A percentile compares a stretch with the other conserved stretches of the same genome.
Conservation (phyloP, 1,140 invertebrate genomes). For the Lasioglossum baleicum region DNA sequence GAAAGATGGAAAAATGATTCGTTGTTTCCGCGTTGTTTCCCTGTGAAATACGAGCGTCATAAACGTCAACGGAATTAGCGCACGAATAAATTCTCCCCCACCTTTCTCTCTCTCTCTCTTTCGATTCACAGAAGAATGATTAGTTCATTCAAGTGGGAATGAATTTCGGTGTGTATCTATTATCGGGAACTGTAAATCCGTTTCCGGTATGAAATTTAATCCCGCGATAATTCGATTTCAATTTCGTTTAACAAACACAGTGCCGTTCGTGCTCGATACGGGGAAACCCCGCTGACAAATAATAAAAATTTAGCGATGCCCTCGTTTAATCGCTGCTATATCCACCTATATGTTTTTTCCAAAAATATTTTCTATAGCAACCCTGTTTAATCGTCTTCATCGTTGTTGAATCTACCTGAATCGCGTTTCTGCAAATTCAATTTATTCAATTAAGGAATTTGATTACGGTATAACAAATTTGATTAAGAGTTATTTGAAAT, state of each 20-base stretch:
- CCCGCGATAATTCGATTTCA: constrained; percentile 6
- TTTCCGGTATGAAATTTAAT: constrained; percentile 1
- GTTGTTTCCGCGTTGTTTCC: neutral
- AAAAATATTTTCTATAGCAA: no score
- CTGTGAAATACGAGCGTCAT: constrained; percentile 7
- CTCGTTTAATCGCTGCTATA: no score
- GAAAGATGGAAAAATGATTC: neutral
- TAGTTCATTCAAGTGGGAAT: neutral
- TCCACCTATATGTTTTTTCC: no score
- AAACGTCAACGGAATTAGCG: neutral
- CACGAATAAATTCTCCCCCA: constrained; percentile 5
- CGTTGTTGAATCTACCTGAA: no score
- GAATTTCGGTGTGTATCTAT: constrained; percentile 5
- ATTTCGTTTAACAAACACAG: neutral
- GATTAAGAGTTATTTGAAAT: no score
- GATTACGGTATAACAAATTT: no score
- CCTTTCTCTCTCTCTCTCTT: neutral
- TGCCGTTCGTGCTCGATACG: no score
- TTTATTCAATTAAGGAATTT: no score
- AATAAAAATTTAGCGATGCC: no score
- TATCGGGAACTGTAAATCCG: constrained; percentile 1
- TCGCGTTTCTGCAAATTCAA: no score
- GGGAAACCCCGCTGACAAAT: neutral
- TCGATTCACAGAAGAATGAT: constrained; percentile 14
- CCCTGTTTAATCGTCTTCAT: no score